phyloP scores from a whole-genome alignment of 2,888 invertebrate genomes.

The Psylliodes chrysocephalus region DNA sequence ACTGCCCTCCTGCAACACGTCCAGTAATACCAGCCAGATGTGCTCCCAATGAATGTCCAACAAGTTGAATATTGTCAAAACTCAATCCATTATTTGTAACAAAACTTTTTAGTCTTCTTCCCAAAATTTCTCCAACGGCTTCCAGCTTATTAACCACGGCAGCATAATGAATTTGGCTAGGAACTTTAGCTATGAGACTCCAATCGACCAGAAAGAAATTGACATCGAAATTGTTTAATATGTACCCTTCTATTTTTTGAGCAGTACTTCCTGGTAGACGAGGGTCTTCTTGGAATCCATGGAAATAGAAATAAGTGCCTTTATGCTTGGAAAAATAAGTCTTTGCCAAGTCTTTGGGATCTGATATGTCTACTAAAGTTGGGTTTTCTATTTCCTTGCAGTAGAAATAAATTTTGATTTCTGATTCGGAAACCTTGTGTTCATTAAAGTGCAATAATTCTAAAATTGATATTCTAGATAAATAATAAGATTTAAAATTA shows the following conservation, averaged over 20 bases:
- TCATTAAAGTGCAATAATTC: too few species aligned
- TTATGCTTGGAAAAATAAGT: neutral
- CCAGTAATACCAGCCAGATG: neutral
- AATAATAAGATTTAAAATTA: too few species aligned
- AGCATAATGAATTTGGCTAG: neutral
- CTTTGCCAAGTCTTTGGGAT: neutral
- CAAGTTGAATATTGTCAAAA: neutral
- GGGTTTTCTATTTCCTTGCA: neutral
- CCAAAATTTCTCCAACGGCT: neutral
- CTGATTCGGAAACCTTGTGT: neutral
- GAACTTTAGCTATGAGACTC: neutral
- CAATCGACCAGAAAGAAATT: neutral
- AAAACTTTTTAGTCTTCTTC: neutral
- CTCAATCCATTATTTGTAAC: neutral
- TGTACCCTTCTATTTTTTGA: neutral
- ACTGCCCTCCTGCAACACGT: neutral
- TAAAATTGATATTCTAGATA: too few species aligned
- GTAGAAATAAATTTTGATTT: slow-evolving; percentile 2
- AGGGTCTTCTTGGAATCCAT: neutral
- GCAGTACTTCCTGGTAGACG: neutral
- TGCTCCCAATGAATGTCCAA: neutral
- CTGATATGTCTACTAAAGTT: neutral
- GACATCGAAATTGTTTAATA: neutral
- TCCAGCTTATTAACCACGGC: neutral
- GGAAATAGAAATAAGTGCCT: neutral